These are phyloP conservation scores for Lordiphosa mommai DNA, from an alignment of 1,140 invertebrate species.

Conservation along the genomic window DNA sequence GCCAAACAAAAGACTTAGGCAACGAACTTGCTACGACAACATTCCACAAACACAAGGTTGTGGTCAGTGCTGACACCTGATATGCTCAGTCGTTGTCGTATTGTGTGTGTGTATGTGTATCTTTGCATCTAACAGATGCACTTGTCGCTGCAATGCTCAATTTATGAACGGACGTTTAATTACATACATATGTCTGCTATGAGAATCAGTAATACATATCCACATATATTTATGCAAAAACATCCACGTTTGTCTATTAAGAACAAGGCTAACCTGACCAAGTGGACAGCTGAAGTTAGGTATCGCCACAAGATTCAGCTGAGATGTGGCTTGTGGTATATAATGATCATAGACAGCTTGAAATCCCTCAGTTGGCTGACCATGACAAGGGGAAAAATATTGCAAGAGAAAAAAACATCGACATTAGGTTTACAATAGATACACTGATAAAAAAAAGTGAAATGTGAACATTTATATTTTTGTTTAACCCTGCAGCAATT, in stretches of 20 bases:
- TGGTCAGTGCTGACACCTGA: constrained; percentile 56
- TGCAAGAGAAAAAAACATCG: too few species aligned
- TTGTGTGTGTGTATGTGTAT: neutral
- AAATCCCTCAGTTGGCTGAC: too few species aligned
- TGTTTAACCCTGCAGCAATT: too few species aligned
- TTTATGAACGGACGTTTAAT: constrained; percentile 45
- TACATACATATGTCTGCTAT: constrained; percentile 34
- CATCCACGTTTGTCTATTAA: constrained; percentile 50
- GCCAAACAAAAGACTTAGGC: constrained; percentile 60
- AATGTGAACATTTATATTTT: too few species aligned
- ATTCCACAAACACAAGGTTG: constrained; percentile 44
- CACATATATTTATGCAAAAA: constrained; percentile 45
- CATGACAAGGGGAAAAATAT: too few species aligned
- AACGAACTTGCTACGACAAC: constrained; percentile 48
- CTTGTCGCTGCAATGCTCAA: constrained; percentile 12
- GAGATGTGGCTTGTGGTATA: neutral
- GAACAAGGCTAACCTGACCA: constrained; percentile 61
- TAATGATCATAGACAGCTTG: too few species aligned
- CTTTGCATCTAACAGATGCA: constrained; percentile 31
- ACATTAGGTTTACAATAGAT: too few species aligned
- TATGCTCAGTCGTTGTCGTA: constrained; percentile 17
- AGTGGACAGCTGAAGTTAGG: constrained; percentile 7
- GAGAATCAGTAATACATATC: constrained; percentile 6
- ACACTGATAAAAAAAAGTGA: too few species aligned
- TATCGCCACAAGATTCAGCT: neutral